These are phyloP conservation scores for Tiliacea citrago DNA, from an alignment of 2,888 invertebrate genomes.

Conservation along the genomic window DNA sequence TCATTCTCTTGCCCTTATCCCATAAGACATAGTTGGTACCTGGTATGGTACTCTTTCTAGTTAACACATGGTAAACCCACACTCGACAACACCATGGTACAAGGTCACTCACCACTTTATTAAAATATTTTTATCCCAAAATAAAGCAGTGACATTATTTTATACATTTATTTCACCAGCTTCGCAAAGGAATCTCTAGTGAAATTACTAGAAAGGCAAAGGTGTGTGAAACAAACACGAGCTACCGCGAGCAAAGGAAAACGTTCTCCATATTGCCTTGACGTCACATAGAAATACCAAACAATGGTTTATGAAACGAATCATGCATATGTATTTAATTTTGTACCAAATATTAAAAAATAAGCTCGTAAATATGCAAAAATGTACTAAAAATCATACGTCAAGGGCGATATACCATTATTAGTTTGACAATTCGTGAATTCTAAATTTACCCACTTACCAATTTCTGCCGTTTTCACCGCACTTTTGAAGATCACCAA, in stretches of 20 bases:
- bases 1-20: too few species aligned
- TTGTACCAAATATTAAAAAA: constrained; percentile 6
- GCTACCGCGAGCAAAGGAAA: constrained; percentile 45
- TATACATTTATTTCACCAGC: background rate
- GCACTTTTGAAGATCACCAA: constrained; percentile 55
- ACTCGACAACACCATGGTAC: constrained; percentile 46
- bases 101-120: constrained; percentile 55
- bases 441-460: constrained; percentile 72
- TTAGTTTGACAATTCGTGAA: constrained; percentile 68
- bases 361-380: constrained; percentile 41
- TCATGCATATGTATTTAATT: constrained; percentile 7
- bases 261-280: constrained; percentile 70
- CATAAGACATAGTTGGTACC: constrained; percentile 18
- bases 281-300: constrained; percentile 66
- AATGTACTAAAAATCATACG: constrained; percentile 68
- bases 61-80: constrained; percentile 50
- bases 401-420: constrained; percentile 79
- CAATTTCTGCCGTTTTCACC: constrained; percentile 65
- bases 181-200: background rate
- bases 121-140: background rate
- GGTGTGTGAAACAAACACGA: constrained; percentile 42
- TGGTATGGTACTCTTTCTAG: constrained; percentile 4
- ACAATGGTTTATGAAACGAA: constrained; percentile 40
- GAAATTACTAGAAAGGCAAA: constrained; percentile 36
- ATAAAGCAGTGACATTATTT: constrained; percentile 3